Base-by-base conservation (phyloP, 2,113 vertebrate genomes). In the Periophthalmodon schlosseri region DNA sequence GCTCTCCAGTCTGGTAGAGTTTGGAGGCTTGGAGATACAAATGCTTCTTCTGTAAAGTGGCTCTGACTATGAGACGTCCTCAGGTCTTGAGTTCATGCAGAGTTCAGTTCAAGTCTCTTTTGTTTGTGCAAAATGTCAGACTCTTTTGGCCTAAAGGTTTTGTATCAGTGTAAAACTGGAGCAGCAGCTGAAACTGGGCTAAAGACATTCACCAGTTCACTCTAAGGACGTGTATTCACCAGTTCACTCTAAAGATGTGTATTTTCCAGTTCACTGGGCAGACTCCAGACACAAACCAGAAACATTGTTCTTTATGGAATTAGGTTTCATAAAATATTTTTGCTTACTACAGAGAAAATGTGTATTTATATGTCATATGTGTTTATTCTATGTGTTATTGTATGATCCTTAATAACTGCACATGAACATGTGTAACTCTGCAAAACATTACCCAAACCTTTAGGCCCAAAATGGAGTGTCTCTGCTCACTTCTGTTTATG, bases 21-120 rank as follows among this genome's bases (percentile, higher is more conserved):
- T n/a, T 71, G 9, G n/a, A 8, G 15, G 66, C 34, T 34, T 72
- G n/a, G n/a, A n/a, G n/a, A 75, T 65, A 60, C 77, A 81, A 83
- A 21, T 52, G 52, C 13, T 46, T 75, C 70, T 64, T 44, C 18
- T 21, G 68, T 68, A 58, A 10, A 16, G 47, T 68, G 20, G 33
- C 61, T 78, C 66, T 79, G 63, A 44, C 21, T 46, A 44, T 33
- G 46, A 67, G 36, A 70, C 69, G 66, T 18, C 47, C 36, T 49
- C 46, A 36, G 39, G 34, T 75, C 20, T 66, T 72, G 36, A 71
- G 49, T 46, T 14, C 68, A 57, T 24, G 15, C 18, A 52, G 11
- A 24, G 33, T 50, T n/a, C 34, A n/a, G 33, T 39, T n/a, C 34
- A n/a, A 64, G 63, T 39, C 34, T 39, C 16, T 16, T 65, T 65